A percentile compares a stretch with the other conserved stretches of the same genome.
Conservation (phyloP, 2,113 vertebrate genomes). For the Motacilla alba region DNA sequence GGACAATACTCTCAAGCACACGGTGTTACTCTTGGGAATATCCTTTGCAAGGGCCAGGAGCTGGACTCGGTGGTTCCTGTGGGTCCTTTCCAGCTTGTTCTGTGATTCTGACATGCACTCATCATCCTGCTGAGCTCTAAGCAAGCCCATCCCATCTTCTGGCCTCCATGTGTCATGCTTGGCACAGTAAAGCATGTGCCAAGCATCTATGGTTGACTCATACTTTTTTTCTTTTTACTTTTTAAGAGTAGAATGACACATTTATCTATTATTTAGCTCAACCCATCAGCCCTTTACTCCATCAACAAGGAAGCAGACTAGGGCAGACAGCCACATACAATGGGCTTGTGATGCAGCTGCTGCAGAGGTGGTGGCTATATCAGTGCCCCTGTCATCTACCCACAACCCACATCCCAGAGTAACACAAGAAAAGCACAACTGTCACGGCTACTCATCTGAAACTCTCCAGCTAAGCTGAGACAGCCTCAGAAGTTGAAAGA, state of each 20-base stretch:
- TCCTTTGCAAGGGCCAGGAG: background rate
- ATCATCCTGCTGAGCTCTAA: accelerated
- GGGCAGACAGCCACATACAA: accelerated
- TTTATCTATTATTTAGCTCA: background rate
- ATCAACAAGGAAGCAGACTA: background rate
- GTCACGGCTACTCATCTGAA: background rate
- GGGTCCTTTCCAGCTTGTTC: too few species aligned
- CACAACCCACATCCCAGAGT: background rate
- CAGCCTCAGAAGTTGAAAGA: background rate
- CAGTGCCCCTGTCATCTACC: background rate
- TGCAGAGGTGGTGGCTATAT: accelerated
- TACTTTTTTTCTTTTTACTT: too few species aligned
- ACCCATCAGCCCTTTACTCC: background rate
- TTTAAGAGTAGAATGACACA: background rate
- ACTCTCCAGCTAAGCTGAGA: background rate
- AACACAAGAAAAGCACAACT: too few species aligned
- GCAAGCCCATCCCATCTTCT: background rate
- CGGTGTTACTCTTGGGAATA: background rate
- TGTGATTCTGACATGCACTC: background rate
- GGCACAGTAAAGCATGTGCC: too few species aligned
- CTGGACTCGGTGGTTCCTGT: accelerated
- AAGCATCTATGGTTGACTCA: background rate
- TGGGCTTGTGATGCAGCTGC: accelerated
- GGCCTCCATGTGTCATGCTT: accelerated
- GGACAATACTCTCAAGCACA: accelerated